Percentiles rank a stretch among this genome's conserved stretches.
Conservation (phyloP, 2,888 invertebrate species). For the Caenorhabditis angaria region DNA sequence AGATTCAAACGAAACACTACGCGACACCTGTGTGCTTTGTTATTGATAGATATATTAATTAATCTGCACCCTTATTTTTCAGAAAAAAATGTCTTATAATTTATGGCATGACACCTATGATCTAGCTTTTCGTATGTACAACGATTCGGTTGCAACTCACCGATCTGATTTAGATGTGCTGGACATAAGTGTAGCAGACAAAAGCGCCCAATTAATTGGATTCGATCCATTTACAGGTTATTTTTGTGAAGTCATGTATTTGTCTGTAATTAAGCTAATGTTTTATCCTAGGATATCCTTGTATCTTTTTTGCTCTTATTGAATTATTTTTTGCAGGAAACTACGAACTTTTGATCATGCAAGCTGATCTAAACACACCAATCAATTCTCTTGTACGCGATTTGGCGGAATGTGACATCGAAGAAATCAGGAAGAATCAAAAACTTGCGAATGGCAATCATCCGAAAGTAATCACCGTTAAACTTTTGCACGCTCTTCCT, state of each 20-base stretch:
- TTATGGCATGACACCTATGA: background rate
- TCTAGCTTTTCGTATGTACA: background rate
- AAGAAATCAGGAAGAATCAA: background rate
- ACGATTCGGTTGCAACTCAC: background rate
- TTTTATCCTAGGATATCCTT: too few relatives aligned
- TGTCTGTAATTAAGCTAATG: too few relatives aligned
- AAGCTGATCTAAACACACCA: background rate
- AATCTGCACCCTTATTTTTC: background rate
- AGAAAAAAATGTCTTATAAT: background rate
- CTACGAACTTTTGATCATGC: background rate
- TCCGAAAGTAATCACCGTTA: background rate
- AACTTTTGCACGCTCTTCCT: background rate
- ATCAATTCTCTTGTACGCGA: background rate
- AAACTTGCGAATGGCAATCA: background rate
- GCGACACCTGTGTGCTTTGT: too few relatives aligned
- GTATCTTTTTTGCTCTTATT: too few relatives aligned
- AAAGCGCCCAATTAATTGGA: background rate
- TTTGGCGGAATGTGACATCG: background rate
- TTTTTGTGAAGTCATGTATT: background rate
- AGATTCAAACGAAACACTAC: too few relatives aligned
- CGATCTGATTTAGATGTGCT: background rate
- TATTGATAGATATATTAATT: too few relatives aligned
- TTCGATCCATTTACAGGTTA: background rate
- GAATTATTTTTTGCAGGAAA: background rate
- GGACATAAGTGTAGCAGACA: background rate